Percentiles rank a stretch among this genome's conserved stretches.
Evolutionary conservation across 2,797 vertebrate species (phyloP).

Genomic region (Aphelocoma californica): DNA sequence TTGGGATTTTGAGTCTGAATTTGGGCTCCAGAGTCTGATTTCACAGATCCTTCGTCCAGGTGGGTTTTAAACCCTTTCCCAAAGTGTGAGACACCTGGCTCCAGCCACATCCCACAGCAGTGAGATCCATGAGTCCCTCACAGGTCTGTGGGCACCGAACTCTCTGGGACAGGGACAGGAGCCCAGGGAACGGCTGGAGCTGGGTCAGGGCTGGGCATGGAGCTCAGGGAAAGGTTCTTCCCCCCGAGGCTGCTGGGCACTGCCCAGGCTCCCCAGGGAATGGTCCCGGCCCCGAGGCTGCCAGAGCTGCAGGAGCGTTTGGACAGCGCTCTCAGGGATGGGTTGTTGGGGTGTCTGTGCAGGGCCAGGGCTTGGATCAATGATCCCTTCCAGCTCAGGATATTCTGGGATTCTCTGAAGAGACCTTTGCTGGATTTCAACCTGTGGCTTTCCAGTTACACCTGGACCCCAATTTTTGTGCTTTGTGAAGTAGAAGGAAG

Average conservation of each 20-base stretch:
- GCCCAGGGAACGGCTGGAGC: neutral
- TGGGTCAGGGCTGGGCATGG: neutral
- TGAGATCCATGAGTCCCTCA: neutral
- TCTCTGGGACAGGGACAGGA: neutral
- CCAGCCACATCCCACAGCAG: neutral
- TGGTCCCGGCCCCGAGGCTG: neutral
- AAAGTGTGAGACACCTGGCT: neutral
- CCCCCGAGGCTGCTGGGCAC: neutral
- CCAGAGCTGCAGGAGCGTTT: neutral
- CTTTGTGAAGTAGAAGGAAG: neutral
- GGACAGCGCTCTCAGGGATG: neutral
- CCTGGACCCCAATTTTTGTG: neutral
- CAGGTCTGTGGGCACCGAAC: neutral
- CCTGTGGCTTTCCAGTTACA: neutral
- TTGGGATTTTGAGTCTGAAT: neutral
- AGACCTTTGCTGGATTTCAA: neutral
- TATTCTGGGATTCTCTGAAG: neutral
- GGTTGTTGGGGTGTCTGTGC: neutral
- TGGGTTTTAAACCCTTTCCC: neutral
- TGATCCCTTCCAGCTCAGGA: neutral
- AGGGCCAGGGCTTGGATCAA: fast-evolving
- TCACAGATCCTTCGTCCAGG: neutral
- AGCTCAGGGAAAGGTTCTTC: neutral
- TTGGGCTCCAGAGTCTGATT: neutral
- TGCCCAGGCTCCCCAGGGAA: neutral